Base-by-base conservation (phyloP, 2,888 invertebrate genomes). In the Scotopteryx bipunctaria region DNA sequence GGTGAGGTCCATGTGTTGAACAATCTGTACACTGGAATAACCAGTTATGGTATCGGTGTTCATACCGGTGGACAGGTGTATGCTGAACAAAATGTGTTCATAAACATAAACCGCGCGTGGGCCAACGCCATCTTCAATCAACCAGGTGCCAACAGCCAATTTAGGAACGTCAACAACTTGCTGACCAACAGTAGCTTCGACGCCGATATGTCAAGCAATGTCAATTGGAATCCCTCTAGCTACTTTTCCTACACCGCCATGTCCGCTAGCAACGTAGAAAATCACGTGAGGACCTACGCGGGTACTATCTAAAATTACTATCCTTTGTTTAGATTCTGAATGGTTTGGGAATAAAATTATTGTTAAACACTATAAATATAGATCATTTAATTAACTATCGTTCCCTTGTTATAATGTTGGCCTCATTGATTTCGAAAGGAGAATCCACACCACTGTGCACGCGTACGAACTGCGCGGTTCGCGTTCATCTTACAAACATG, bases 1-100 rank as follows among this genome's bases (percentile, higher is more conserved):
- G 55, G 55, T 17, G 14, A 25, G 4, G 55, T 55, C 1, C 55
- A 55, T 27, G 25, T 55, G 5, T 33, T 51, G 2, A 55, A 55
- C 36, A 55, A 55, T 11, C 14, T 55, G 29, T 55, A 46, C 33
- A 55, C 55, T 4, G 42, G 27, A 17, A 25, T 50, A 0, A 1
- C 8, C 5, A 40, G 45, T 8, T 55, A 55, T 35, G 55, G 55
- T 21, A 27, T 55, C 23, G 55, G 55, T 9, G 35, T 51, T 0
- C 9, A 31, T 19, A 50, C 35, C 2, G 50, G 43, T 2, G 51
- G 40, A 3, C 23, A 21, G n/a, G 32, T 55, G 5, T 40, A 32
- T 11, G 43, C 13, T 11, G 55, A 55, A 27, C 31, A 44, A 5
- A 55, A 55, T 35, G 8, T 9, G 0, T 55, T 55, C 19, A 21